Percentiles rank a stretch among this genome's conserved stretches.
Conservation (phyloP, 2,888 invertebrate genomes). For the Hymenopus coronatus region DNA sequence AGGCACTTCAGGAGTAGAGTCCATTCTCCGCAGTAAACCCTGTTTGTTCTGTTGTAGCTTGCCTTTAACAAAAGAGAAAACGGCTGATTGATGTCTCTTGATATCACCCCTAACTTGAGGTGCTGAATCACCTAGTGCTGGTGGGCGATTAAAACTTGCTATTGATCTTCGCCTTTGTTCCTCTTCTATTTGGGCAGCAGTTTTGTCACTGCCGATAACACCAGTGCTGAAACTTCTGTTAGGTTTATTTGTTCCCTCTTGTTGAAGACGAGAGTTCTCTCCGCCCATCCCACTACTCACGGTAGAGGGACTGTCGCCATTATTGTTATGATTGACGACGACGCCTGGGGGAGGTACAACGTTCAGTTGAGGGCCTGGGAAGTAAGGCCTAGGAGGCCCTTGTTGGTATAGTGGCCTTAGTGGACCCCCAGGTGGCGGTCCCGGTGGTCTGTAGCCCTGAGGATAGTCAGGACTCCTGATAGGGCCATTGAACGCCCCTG, state of each 20-base stretch:
- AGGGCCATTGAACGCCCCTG: constrained; percentile 4
- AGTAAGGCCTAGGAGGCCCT: not conserved
- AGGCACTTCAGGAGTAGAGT: not conserved
- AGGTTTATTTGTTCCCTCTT: not conserved
- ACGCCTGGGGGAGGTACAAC: not conserved
- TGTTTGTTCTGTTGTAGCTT: not conserved
- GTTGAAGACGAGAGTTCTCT: not conserved
- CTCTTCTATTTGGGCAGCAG: not conserved
- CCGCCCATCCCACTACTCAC: constrained; percentile 2
- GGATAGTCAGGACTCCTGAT: not conserved
- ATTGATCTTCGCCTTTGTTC: not conserved
- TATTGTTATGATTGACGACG: not conserved
- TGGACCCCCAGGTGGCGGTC: not conserved
- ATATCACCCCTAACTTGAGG: not conserved
- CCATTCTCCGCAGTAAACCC: not conserved
- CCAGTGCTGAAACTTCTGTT: not conserved
- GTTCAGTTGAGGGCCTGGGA: not conserved
- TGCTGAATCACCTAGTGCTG: not conserved
- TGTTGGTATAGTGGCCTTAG: not conserved
- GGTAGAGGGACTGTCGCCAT: not conserved
- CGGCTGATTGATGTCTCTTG: not conserved
- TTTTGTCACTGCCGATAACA: not conserved
- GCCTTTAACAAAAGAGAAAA: not conserved
- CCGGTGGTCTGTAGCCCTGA: not conserved
- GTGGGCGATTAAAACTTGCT: not conserved